Percentiles rank a stretch among this genome's conserved stretches.
Conservation (phyloP, 2,888 invertebrate genomes). For the Brachyptera putata region DNA sequence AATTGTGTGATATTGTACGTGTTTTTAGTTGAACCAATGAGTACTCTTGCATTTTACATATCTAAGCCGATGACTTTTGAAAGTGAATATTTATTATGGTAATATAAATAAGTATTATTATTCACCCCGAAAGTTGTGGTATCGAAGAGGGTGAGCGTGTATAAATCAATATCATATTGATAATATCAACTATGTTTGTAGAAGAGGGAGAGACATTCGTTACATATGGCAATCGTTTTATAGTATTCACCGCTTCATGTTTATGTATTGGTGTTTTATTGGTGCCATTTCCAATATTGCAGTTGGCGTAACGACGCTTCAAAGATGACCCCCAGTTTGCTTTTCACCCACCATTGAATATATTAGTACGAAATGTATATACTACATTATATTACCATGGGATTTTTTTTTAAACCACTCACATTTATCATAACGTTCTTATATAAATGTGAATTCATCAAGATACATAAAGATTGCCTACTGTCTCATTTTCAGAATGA, state of each 20-base stretch:
- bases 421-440: too few relatives aligned
- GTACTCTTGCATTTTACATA: not conserved
- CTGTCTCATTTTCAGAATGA: too few relatives aligned
- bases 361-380: too few relatives aligned
- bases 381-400: too few relatives aligned
- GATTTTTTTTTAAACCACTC: too few relatives aligned
- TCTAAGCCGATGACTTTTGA: not conserved
- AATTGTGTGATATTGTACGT: conserved; percentile 17
- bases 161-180: conserved; percentile 14
- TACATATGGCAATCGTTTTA: conserved; percentile 6
- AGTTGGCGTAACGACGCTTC: conserved; percentile 2
- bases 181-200: conserved; percentile 7
- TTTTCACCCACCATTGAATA: too few relatives aligned
- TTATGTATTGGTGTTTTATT: conserved; percentile 22
- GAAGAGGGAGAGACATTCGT: not conserved
- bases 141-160: not conserved
- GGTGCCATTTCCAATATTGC: conserved; percentile 7
- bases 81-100: conserved; percentile 18
- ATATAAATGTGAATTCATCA: too few relatives aligned
- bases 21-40: not conserved
- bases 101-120: too few relatives aligned
- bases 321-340: conserved; percentile 5
- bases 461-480: too few relatives aligned
- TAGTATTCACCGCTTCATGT: conserved; percentile 16
- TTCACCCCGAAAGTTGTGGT: too few relatives aligned